These are phyloP conservation scores for Sebastes hubbsi DNA, from an alignment of 2,797 vertebrate genomes.

Conservation along the genomic window DNA sequence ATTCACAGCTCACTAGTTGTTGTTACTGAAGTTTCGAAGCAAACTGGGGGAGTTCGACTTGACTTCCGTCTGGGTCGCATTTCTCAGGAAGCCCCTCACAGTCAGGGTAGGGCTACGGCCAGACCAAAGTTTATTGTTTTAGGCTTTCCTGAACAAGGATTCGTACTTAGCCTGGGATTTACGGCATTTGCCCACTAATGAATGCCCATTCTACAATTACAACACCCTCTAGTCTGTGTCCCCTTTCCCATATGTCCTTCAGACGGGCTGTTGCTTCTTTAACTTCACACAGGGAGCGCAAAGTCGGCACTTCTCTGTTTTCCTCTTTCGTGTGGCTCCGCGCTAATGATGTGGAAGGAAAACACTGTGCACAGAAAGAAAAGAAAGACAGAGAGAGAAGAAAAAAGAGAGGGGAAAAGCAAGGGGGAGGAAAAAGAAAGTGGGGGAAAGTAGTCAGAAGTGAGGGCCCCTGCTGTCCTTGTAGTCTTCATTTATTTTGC, in stretches of 20 bases:
- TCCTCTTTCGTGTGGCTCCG: constrained; percentile 90
- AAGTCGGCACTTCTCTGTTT: constrained; percentile 92
- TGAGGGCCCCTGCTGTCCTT: constrained; percentile 89
- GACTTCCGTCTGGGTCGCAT: constrained; percentile 84
- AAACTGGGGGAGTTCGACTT: constrained; percentile 72
- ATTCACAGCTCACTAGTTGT: constrained; percentile 77
- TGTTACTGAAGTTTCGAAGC: constrained; percentile 79
- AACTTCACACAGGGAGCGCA: constrained; percentile 91
- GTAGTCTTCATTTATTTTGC: constrained; percentile 99
- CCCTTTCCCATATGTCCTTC: constrained; percentile 92
- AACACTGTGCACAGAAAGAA: constrained; percentile 87
- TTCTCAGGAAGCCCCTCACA: constrained; percentile 89
- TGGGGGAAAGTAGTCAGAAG: constrained; percentile 59
- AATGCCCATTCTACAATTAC: constrained; percentile 96
- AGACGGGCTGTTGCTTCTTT: constrained; percentile 88
- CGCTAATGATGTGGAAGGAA: constrained; percentile 97
- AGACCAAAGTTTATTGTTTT: constrained; percentile 96
- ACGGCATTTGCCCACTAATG: constrained; percentile 96
- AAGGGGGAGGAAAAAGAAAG: constrained; percentile 30
- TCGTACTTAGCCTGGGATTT: constrained; percentile 97
- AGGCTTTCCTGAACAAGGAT: constrained; percentile 97
- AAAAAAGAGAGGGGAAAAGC: constrained; percentile 54
- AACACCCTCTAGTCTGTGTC: constrained; percentile 86
- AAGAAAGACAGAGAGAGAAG: constrained; percentile 48
- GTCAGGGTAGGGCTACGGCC: constrained; percentile 86